Evolutionary conservation across 2,113 vertebrate species (phyloP).

Genomic region (Oreotrochilus melanogaster): DNA sequence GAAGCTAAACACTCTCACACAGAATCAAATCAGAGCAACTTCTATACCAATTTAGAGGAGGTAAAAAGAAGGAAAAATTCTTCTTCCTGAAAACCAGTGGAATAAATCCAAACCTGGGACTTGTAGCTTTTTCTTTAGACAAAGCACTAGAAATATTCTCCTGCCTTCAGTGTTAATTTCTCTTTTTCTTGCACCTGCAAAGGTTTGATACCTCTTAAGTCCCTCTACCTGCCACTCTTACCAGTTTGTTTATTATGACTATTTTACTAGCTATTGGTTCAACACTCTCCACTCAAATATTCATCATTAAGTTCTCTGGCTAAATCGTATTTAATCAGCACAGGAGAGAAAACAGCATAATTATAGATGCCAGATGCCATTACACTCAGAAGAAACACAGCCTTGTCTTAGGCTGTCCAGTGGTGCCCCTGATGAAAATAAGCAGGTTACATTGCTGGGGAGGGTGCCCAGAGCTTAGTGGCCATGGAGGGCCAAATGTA

Average conservation of each 20-base stretch:
- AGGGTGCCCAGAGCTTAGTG: slow-evolving; percentile 75
- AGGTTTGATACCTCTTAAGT: slow-evolving; percentile 40
- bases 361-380: slow-evolving; percentile 83
- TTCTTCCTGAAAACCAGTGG: background rate
- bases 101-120: background rate
- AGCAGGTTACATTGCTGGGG: slow-evolving; percentile 54
- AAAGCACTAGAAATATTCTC: background rate
- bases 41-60: background rate
- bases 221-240: slow-evolving; percentile 33
- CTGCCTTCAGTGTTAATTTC: background rate
- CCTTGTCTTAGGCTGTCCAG: slow-evolving; percentile 73
- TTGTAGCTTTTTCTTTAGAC: background rate
- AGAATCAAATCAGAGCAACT: background rate
- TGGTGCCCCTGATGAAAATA: slow-evolving; percentile 57
- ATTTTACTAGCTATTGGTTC: slow-evolving; percentile 76
- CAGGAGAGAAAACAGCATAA: slow-evolving; percentile 82
- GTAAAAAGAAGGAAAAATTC: background rate
- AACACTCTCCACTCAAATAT: slow-evolving; percentile 76
- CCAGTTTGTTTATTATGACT: slow-evolving; percentile 78
- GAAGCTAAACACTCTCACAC: background rate
- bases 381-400: slow-evolving; percentile 82
- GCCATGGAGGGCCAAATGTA: slow-evolving; percentile 34
- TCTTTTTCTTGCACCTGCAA: slow-evolving; percentile 38
- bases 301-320: slow-evolving; percentile 80
- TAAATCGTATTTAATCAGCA: slow-evolving; percentile 82